A percentile compares a stretch with the other conserved stretches of the same genome.
Evolutionary conservation across 2,888 invertebrate genomes (phyloP).

Genomic region (Lamellibrachia satsuma): DNA sequence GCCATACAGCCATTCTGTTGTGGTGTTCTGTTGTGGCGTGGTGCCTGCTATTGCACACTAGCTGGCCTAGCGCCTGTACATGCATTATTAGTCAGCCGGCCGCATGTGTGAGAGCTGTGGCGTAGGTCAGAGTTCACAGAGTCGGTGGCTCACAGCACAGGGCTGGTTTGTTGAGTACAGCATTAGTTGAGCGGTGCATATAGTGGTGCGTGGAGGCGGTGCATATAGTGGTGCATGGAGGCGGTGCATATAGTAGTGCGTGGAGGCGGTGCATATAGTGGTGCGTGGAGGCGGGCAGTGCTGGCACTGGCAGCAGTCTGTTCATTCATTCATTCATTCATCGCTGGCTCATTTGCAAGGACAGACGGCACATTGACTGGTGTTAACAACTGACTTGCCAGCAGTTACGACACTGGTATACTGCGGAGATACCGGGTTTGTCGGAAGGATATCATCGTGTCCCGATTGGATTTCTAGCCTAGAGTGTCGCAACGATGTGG

Average conservation of each 20-base stretch:
- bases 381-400: neutral
- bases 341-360: neutral
- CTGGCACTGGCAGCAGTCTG: neutral
- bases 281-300: neutral
- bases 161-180: conserved; percentile 13
- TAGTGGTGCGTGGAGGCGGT: neutral
- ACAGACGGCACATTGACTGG: neutral
- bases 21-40: neutral
- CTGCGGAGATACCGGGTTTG: neutral
- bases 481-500: neutral
- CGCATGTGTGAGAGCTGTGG: neutral
- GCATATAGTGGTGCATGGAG: too few relatives aligned
- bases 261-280: neutral
- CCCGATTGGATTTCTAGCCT: neutral
- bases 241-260: too few relatives aligned
- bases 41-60: neutral
- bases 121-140: neutral
- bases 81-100: neutral
- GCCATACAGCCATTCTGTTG: neutral
- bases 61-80: neutral
- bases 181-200: neutral
- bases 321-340: neutral
- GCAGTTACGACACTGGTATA: neutral
- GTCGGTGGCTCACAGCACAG: neutral
- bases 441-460: neutral